These are phyloP conservation scores for Ceramica pisi DNA, from an alignment of 2,888 invertebrate genomes.

Conservation along the genomic window DNA sequence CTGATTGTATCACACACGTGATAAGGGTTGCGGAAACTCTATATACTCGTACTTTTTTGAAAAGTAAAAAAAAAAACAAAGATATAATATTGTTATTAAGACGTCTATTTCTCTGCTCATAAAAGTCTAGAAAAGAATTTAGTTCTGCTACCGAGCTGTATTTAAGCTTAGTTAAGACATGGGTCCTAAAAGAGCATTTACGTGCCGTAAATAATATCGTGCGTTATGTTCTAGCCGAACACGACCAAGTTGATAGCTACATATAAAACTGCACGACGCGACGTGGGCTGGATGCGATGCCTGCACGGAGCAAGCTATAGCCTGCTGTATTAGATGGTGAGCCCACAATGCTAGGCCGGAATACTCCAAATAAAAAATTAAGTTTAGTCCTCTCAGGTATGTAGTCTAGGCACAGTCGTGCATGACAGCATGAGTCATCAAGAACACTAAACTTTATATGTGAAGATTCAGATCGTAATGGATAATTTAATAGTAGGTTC, in stretches of 20 bases:
- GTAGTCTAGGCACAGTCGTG: constrained; percentile 41
- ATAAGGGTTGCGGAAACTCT: background rate
- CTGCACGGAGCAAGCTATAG: constrained; percentile 27
- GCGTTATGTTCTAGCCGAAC: constrained; percentile 45
- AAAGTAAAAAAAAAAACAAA: background rate
- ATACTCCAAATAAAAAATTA: constrained; percentile 59
- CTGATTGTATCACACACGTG: background rate
- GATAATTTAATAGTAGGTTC: constrained; percentile 72
- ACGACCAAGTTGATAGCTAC: constrained; percentile 60
- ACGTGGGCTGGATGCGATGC: constrained; percentile 57
- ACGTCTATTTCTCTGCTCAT: constrained; percentile 13
- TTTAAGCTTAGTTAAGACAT: constrained; percentile 18
- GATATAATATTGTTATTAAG: constrained; percentile 9
- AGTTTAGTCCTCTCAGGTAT: constrained; percentile 41
- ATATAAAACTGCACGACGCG: constrained; percentile 56
- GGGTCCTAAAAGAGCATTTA: constrained; percentile 39
- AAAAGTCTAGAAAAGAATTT: constrained; percentile 27
- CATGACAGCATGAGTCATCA: constrained; percentile 54
- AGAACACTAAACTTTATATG: constrained; percentile 65
- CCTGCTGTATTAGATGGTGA: constrained; percentile 33
- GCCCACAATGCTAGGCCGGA: constrained; percentile 20
- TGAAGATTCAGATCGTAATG: constrained; percentile 67
- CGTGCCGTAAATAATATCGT: constrained; percentile 52
- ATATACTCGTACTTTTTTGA: background rate
- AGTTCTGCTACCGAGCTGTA: constrained; percentile 33